phyloP scores from a whole-genome alignment of 2,888 invertebrate genomes.

The Biston betularia region DNA sequence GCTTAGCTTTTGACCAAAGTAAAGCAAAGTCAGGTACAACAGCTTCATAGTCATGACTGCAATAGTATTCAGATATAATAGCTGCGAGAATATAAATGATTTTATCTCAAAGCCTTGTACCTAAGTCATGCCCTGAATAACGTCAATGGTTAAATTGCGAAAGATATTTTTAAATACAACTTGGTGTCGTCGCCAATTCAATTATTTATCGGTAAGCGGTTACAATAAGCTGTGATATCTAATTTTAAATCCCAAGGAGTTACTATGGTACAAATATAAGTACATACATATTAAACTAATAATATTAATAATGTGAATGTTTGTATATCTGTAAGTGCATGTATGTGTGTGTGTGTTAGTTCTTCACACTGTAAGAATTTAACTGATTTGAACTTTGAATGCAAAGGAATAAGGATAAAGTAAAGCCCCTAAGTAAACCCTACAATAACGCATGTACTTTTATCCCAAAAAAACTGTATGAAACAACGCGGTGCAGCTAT shows the following conservation, averaged over 20 bases:
- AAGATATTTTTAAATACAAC: background rate
- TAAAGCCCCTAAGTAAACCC: no score
- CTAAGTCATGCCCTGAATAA: slow-evolving; percentile 71
- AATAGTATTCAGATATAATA: slow-evolving; percentile 29
- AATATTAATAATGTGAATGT: background rate
- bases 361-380: no score
- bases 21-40: no score
- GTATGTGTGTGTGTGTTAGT: no score
- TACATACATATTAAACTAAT: background rate
- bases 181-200: background rate
- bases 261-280: background rate
- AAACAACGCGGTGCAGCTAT: no score
- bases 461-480: no score
- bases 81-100: slow-evolving; percentile 53
- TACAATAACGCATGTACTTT: no score
- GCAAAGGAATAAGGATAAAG: no score
- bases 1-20: no score
- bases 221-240: background rate
- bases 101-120: slow-evolving; percentile 56
- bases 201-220: background rate
- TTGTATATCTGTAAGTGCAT: no score
- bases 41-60: no score
- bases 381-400: no score
- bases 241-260: background rate
- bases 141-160: slow-evolving; percentile 33